Evolutionary conservation across 2,113 vertebrate species (phyloP).

Genomic region (Spea bombifrons): DNA sequence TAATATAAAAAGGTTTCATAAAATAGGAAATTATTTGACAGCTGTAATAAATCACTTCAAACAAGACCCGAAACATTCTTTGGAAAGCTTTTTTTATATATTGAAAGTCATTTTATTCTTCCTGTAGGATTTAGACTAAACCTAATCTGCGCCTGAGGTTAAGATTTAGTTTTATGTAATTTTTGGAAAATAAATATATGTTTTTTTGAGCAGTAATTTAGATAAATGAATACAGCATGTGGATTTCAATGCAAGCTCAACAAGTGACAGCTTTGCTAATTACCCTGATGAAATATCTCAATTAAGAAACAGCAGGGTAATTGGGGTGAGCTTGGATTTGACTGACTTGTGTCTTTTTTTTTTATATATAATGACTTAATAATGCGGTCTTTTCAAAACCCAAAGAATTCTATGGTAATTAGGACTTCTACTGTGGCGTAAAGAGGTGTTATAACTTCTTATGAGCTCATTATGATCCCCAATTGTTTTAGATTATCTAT

Average conservation of each 20-base stretch:
- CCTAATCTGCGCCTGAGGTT: neutral
- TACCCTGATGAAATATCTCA: neutral
- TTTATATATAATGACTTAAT: neutral
- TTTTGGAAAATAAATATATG: neutral
- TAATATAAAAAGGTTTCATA: conserved; percentile 44
- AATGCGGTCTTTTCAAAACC: neutral
- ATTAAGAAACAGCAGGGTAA: conserved; percentile 1
- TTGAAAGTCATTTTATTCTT: conserved; percentile 14
- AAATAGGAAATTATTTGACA: conserved; percentile 44
- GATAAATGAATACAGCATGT: neutral
- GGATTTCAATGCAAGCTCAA: neutral
- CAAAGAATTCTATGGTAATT: neutral
- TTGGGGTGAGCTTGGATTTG: neutral
- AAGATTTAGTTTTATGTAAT: neutral
- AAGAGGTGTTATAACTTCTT: too few species aligned
- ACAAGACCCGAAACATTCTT: conserved; percentile 16
- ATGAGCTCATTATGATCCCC: too few species aligned
- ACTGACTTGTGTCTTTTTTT: neutral
- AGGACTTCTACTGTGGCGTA: too few species aligned
- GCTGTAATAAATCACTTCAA: conserved; percentile 40
- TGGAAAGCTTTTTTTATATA: conserved; percentile 23
- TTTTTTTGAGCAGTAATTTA: neutral
- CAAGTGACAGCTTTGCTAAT: neutral
- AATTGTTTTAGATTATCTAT: too few species aligned
- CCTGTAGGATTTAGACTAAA: conserved; percentile 30